Evolutionary conservation across 1,140 invertebrate species (phyloP).

Genomic region (Pseudomyrmex dendroicus): DNA sequence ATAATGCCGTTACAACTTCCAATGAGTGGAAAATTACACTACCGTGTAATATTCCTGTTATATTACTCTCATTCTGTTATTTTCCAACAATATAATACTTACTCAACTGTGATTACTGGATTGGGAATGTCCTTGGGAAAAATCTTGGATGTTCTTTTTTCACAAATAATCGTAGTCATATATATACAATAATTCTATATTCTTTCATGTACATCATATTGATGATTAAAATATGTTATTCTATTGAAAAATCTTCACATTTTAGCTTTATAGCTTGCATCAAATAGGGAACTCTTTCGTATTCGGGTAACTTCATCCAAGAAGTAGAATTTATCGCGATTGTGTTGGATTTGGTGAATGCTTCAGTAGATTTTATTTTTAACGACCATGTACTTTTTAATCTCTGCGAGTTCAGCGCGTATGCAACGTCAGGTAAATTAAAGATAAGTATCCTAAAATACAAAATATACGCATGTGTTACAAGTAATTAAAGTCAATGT

Average conservation of each 20-base stretch:
- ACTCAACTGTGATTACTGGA: no score
- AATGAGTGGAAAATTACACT: no score
- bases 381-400: constrained; percentile 76
- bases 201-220: no score
- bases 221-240: constrained; percentile 21
- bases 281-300: constrained; percentile 85
- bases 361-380: constrained; percentile 81
- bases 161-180: no score
- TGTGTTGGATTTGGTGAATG: constrained; percentile 76
- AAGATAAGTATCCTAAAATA: constrained; percentile 84
- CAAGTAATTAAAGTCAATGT: constrained; percentile 1
- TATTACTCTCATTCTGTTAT: no score
- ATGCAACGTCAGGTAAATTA: constrained; percentile 74
- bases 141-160: no score
- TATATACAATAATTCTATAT: no score
- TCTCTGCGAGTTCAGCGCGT: constrained; percentile 80
- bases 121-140: no score
- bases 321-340: constrained; percentile 79
- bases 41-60: no score
- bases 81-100: no score
- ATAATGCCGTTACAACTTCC: no score
- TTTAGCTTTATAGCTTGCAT: constrained; percentile 82
- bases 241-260: constrained; percentile 52
- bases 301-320: constrained; percentile 81
- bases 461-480: constrained; percentile 27